phyloP scores from a whole-genome alignment of 2,888 invertebrate genomes.

The Urechis unicinctus region DNA sequence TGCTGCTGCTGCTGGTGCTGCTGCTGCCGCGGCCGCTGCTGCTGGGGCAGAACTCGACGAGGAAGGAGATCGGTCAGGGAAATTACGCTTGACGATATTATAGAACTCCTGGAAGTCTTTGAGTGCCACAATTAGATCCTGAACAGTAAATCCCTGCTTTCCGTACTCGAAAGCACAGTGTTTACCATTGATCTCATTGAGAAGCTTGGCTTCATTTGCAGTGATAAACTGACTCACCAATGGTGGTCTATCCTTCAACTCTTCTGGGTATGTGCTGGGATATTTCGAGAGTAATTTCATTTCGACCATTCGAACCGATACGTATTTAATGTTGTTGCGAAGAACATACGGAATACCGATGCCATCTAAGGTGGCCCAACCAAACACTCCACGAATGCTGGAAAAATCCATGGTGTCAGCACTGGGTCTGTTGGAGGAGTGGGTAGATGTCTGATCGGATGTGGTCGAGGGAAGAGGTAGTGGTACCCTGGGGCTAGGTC shows the following conservation, averaged over 20 bases:
- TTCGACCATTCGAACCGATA: constrained; percentile 91
- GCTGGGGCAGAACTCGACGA: not conserved
- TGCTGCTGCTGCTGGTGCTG: not conserved
- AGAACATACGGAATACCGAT: constrained; percentile 73
- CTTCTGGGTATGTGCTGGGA: constrained; percentile 60
- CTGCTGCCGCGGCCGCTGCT: constrained; percentile 11
- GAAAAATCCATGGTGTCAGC: constrained; percentile 48
- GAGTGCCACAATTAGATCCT: constrained; percentile 82
- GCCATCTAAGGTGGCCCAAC: constrained; percentile 80
- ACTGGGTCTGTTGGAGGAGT: too few species aligned
- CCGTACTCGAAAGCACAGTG: constrained; percentile 90
- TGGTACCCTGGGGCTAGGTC: too few species aligned
- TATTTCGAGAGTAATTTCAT: constrained; percentile 61
- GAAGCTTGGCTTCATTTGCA: constrained; percentile 77
- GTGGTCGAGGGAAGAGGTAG: too few species aligned
- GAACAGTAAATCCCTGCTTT: constrained; percentile 75
- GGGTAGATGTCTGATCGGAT: too few species aligned
- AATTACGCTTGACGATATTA: constrained; percentile 63
- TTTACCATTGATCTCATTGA: constrained; percentile 86
- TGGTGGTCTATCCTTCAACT: constrained; percentile 80
- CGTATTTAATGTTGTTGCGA: constrained; percentile 75
- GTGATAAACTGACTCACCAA: constrained; percentile 90
- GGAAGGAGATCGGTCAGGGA: constrained; percentile 21
- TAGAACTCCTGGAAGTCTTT: constrained; percentile 82
- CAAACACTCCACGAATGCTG: constrained; percentile 62